Conservation (phyloP, 2,113 vertebrate species). For the Todiramphus saurophagus region DNA sequence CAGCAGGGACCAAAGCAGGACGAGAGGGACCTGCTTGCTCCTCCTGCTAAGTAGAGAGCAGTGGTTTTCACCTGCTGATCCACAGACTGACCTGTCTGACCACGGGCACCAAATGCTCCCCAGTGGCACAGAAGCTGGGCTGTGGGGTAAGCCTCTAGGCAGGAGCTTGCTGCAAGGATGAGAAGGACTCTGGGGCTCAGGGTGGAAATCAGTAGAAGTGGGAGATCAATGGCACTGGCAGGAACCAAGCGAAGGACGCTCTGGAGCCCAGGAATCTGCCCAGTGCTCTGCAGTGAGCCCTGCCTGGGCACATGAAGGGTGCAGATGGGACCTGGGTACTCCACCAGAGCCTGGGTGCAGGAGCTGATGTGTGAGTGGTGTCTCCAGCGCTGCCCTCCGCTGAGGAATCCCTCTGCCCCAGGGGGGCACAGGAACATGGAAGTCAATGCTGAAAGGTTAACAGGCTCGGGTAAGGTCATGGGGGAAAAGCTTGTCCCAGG, state of each 20-base stretch:
- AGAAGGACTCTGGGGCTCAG: background rate
- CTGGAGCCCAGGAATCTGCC: background rate
- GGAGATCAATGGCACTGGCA: background rate
- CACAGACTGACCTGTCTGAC: background rate
- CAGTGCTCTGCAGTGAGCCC: background rate
- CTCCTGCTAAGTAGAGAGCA: background rate
- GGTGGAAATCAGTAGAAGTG: background rate
- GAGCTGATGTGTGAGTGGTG: background rate
- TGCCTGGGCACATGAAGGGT: background rate
- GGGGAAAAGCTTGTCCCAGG: background rate
- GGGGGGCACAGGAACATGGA: background rate
- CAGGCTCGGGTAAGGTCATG: background rate
- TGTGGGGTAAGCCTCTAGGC: background rate
- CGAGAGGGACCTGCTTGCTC: background rate
- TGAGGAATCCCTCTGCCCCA: background rate
- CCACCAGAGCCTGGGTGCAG: rapidly evolving
- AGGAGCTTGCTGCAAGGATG: background rate
- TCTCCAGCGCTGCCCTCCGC: background rate
- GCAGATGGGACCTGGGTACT: background rate
- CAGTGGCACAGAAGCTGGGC: rapidly evolving
- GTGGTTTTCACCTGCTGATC: background rate
- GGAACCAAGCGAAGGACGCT: background rate
- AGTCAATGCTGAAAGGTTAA: background rate
- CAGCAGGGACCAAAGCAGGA: background rate
- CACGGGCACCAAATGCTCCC: rapidly evolving